Evolutionary conservation across 2,113 vertebrate genomes (phyloP).

Genomic region (Rafetus swinhoei): DNA sequence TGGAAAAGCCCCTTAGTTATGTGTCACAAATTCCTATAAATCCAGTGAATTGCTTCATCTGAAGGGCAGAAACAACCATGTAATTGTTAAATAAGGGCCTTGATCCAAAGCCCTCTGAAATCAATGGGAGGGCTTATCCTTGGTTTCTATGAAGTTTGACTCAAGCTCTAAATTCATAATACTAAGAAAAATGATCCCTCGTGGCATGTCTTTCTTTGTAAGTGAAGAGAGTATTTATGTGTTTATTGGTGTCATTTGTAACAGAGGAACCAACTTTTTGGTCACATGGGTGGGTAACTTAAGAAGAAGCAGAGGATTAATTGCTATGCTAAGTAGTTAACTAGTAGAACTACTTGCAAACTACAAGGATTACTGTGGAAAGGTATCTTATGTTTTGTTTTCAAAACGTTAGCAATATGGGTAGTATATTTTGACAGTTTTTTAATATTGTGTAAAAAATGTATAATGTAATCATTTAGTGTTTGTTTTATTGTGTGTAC

Average conservation of each 20-base stretch:
- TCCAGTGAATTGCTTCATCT: fast-evolving
- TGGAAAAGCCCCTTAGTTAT: neutral
- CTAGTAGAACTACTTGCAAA: neutral
- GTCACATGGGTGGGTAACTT: neutral
- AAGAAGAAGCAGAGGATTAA: neutral
- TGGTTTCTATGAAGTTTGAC: neutral
- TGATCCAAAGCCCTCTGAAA: neutral
- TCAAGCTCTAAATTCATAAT: neutral
- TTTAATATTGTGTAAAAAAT: constrained; percentile 67
- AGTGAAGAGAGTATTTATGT: constrained; percentile 46
- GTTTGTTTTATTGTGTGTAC: constrained; percentile 85
- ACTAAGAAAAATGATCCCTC: constrained; percentile 47
- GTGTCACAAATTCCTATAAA: neutral
- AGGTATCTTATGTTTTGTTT: constrained; percentile 20
- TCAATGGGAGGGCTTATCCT: neutral
- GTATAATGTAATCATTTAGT: constrained; percentile 83
- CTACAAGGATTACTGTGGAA: neutral
- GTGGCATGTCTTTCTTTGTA: neutral
- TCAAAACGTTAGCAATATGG: neutral
- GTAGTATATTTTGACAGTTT: constrained; percentile 25
- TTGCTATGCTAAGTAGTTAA: neutral
- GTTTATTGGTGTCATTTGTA: constrained; percentile 26
- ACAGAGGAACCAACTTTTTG: constrained; percentile 28
- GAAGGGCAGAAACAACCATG: constrained; percentile 49
- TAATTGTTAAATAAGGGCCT: fast-evolving